Percentiles rank a stretch among this genome's conserved stretches.
Conservation (phyloP, 2,113 vertebrate species). For the Austrofundulus limnaeus region DNA sequence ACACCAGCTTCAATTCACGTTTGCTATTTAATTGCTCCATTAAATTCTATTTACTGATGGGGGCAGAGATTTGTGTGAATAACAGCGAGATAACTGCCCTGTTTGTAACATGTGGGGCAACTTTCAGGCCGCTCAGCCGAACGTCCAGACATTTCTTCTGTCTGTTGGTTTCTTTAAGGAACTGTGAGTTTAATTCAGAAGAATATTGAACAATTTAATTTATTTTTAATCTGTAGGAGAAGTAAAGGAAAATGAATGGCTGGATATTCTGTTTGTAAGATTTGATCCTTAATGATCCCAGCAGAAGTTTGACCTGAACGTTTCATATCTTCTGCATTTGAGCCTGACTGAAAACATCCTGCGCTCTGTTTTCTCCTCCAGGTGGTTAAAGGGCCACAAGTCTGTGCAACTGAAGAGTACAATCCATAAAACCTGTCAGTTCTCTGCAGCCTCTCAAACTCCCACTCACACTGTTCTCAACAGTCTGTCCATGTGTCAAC, state of each 20-base stretch:
- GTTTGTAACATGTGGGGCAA: background rate
- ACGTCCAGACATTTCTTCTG: too few species aligned
- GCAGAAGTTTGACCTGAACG: background rate
- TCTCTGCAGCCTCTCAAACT: slow-evolving; percentile 49
- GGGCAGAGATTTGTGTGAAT: slow-evolving; percentile 7
- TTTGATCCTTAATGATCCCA: too few species aligned
- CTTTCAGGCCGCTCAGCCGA: slow-evolving; percentile 7
- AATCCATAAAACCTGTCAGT: slow-evolving; percentile 49
- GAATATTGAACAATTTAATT: too few species aligned
- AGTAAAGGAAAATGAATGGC: too few species aligned
- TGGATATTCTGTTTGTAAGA: too few species aligned
- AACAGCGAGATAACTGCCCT: background rate
- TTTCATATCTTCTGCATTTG: background rate
- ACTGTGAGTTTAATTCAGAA: too few species aligned
- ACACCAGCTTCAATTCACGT: slow-evolving; percentile 14
- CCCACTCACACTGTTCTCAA: slow-evolving; percentile 53
- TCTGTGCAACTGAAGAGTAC: slow-evolving; percentile 16
- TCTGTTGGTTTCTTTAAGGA: too few species aligned
- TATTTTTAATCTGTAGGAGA: too few species aligned
- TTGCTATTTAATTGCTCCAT: slow-evolving; percentile 2
- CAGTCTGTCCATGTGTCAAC: slow-evolving; percentile 53
- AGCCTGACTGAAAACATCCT: slow-evolving; percentile 3
- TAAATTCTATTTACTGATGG: slow-evolving; percentile 10
- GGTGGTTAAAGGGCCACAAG: slow-evolving; percentile 9
- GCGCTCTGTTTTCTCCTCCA: background rate